Evolutionary conservation across 2,888 invertebrate species (phyloP), one percentile per base, ranked within the genome.

Genomic region (Agriopis aurantiaria): DNA sequence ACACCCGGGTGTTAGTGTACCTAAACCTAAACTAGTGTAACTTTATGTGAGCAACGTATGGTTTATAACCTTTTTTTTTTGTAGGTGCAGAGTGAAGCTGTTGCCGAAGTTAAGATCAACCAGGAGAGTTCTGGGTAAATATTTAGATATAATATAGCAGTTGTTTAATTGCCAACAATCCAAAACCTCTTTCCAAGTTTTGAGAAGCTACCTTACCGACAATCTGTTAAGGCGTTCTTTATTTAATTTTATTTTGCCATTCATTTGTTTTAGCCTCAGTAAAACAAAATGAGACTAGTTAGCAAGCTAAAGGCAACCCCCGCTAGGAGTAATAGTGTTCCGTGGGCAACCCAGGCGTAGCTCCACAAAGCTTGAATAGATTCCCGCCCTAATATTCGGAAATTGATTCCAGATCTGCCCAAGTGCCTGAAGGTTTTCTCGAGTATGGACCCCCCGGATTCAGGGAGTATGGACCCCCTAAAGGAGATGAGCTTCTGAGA

Each of bases 381-480:
- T 46, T 46, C n/a, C 5, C 3, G 0, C 7, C n/a, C n/a, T 49
- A n/a, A 5, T 49, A 49, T 49, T 49, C n/a, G 7, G 1, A 6
- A 14, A 5, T 23, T 57, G 48, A 65, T 73, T 63, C 9, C 77
- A 91, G 91, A 55, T 77, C 84, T 1, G 85, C 82, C 49, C 81
- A 86, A 67, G 80, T 75, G 0, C 92, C 91, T 0, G 91, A 90
- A 82, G 92, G 92, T 1, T 93, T 94, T 75, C 77, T 93, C 1
- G 94, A 94, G 72, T 95, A 94, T 59, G 94, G 94, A 17, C 93
- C 93, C 12, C 93, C 93, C 3, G 93, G 93, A 9, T 93, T 93
- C 80, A 88, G 80, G 72, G 92, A 93, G 64, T 93, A 93, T 65
- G 93, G 93, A 69, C 92, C 92, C 2, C 93, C 93, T 1, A 91